phyloP scores from a whole-genome alignment of 53 echinoderm and acorn worm genomes.

The Paracentrotus lividus region DNA sequence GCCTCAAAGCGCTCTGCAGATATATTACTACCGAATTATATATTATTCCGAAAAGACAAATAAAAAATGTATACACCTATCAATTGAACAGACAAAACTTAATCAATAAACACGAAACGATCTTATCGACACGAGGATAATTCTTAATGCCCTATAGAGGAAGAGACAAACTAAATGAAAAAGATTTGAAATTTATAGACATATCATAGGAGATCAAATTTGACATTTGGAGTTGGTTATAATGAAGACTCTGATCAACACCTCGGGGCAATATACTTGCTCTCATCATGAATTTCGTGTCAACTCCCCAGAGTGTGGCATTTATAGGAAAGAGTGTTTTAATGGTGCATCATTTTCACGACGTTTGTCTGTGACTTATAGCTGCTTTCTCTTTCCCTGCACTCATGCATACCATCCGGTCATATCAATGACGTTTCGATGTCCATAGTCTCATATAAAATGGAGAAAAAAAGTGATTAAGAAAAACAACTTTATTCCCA shows the following conservation, averaged over 20 bases:
- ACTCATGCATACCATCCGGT: not conserved
- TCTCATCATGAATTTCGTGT: slow-evolving; percentile 23
- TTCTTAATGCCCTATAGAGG: not conserved
- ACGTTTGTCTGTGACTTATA: not conserved
- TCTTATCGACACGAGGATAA: not conserved
- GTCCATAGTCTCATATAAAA: too few species aligned
- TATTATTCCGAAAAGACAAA: too few species aligned
- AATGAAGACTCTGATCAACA: slow-evolving; percentile 48
- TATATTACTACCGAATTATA: too few species aligned
- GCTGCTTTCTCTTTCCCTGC: not conserved
- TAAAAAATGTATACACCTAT: not conserved
- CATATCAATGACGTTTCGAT: slow-evolving; percentile 11
- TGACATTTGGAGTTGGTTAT: slow-evolving; percentile 50
- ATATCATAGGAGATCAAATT: slow-evolving; percentile 33
- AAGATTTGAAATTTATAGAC: slow-evolving; percentile 53
- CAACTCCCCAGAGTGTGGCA: not conserved
- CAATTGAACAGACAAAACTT: not conserved
- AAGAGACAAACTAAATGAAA: not conserved
- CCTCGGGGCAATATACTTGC: slow-evolving; percentile 24
- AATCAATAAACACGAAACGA: not conserved
- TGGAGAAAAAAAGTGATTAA: not conserved
- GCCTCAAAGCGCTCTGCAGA: too few species aligned
- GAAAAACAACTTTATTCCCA: too few species aligned
- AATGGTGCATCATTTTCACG: slow-evolving; percentile 29
- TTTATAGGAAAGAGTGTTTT: not conserved